Base-by-base conservation (phyloP, 2,888 invertebrate species). In the Trissolcus brochymenae region DNA sequence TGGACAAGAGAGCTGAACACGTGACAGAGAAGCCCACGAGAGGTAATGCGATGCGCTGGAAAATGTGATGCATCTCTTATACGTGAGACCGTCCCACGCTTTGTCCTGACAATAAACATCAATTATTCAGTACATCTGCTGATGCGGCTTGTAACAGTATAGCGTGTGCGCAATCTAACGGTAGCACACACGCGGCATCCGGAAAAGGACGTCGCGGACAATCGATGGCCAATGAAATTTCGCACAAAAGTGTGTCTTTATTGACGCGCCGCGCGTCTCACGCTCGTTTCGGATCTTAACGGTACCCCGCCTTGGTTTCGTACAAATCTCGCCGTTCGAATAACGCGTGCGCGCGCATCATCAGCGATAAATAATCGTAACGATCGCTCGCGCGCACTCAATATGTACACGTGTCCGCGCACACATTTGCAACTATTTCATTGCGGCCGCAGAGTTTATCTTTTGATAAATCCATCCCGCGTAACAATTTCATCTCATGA, bases 271-370 rank as follows among this genome's bases (percentile, higher is more conserved):
- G 53, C 67, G 50, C 67, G 43, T 54, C 59, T 56, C 56, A 35
- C 70, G 55, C 35, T 56, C 57, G 53, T 51, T 35, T 40, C 54
- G 59, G 66, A 54, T 54, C 82, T 82, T 85, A 85, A 85, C 85
- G 84, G 85, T 85, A 84, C 82, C 81, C 74, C 62, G 66, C 81
- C 80, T 82, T 82, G 80, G 81, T 80, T 78, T 59, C 54, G 77
- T 54, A 75, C 80, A 81, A 82, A 83, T 83, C 82, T 62, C 9
- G 35, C 35, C 7, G 35, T 53, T 56, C 46, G 60, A 7, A n/a
- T n/a, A n/a, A n/a, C n/a, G 1, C 19, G 19, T 16, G 49, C 46
- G 19, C 59, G 35, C 49, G 49, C 55, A 4, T 49, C 29, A 19
- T n/a, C 13, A 4, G 25, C 53, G 59, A 35, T 35, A 35, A 35